These are phyloP conservation scores for Rhamnusium bicolor DNA, from an alignment of 2,888 invertebrate genomes.

Conservation along the genomic window DNA sequence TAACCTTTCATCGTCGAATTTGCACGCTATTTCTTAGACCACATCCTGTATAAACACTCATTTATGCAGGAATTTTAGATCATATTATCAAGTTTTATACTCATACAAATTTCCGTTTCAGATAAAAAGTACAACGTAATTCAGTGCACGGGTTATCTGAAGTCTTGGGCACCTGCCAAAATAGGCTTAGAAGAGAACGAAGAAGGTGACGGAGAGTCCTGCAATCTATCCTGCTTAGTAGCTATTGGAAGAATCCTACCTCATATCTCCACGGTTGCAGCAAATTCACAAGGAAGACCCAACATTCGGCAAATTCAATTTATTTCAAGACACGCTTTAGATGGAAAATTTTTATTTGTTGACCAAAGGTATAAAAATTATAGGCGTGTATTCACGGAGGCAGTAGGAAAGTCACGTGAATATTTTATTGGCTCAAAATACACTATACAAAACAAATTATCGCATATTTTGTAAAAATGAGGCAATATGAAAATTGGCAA, in stretches of 20 bases:
- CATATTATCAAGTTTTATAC: no score
- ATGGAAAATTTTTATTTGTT: conserved; percentile 93
- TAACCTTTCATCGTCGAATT: no score
- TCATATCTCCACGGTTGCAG: conserved; percentile 72
- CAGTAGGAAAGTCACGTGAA: no score
- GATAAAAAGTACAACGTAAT: conserved; percentile 91
- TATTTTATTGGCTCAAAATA: no score
- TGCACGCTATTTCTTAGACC: no score
- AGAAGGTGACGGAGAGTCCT: conserved; percentile 76
- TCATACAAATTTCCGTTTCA: no score
- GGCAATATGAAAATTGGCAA: no score
- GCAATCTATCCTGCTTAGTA: conserved; percentile 89
- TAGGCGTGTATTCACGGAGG: no score
- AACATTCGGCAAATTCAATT: conserved; percentile 81
- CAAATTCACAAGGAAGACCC: conserved; percentile 66
- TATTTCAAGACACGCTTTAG: conserved; percentile 88
- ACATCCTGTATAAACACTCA: no score
- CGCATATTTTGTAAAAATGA: no score
- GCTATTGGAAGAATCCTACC: conserved; percentile 87
- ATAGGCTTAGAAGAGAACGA: conserved; percentile 80
- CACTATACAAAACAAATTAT: no score
- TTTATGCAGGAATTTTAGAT: no score
- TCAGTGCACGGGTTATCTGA: conserved; percentile 94
- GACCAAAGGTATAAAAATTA: conserved; percentile 84
- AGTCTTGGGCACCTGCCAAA: conserved; percentile 91